Evolutionary conservation across 2,888 invertebrate species (phyloP), one percentile per base, ranked within the genome.

Genomic region (Drosophila recens): DNA sequence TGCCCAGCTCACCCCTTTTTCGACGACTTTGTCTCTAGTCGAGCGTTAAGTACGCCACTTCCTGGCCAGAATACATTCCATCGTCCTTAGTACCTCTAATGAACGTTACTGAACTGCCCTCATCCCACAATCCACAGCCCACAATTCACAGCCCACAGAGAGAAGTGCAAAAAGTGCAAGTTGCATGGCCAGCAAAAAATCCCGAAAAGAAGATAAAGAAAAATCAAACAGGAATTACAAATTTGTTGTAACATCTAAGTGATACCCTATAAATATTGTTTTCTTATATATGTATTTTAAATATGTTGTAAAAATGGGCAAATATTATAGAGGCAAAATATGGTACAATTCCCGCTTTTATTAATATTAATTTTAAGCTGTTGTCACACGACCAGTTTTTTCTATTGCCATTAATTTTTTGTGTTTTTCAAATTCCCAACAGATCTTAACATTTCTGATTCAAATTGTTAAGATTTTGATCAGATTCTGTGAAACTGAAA

Each of bases 161-260:
- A 42, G 42, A 34, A 70, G 58, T 56, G 67, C 58, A 76, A 85
- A 80, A 86, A 83, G 73, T 84, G 74, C 85, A 82, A 86, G 83
- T 78, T 71, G 67, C 68, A 62, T 56, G 51, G 62, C 30, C 66
- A 49, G 67, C 70, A 63, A 69, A 85, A 82, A 72, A 33, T 64
- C 23, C 53, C 5, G 15, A 65, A 20, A 56, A 45, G 30, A 20
- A 58, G 36, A 40, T 40, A 38, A 34, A 49, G 43, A 38, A 58
- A 66, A 54, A 27, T 10, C 20, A 30, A 51, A 65, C 27, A 20
- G 8, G 8, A n/a, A 13, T 8, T 0, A 9, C 11, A 23, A 8
- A 38, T 20, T 53, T 0, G 3, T 2, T 17, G 15, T 17, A 1
- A 1, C 11, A 74, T 58, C 56, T 23, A 15, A 11, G 4, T 8